These are phyloP conservation scores for Acanthosepion esculentum DNA, from an alignment of 2,888 invertebrate genomes.

Conservation along the genomic window DNA sequence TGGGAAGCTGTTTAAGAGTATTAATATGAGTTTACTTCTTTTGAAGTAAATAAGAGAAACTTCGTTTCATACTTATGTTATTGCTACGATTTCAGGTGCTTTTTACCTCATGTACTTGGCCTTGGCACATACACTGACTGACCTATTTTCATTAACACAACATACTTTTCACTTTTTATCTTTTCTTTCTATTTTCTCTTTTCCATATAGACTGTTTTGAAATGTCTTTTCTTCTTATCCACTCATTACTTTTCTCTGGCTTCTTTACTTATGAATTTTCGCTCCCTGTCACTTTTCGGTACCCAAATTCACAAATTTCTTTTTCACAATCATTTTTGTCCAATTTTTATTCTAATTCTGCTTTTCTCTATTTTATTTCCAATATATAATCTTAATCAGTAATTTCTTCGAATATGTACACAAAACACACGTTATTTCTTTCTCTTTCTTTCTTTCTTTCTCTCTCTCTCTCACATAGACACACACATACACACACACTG, in stretches of 20 bases:
- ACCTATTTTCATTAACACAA: background rate
- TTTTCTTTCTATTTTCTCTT: background rate
- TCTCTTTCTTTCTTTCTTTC: too few relatives aligned
- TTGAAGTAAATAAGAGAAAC: background rate
- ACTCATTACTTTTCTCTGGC: background rate
- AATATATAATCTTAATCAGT: too few relatives aligned
- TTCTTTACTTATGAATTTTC: background rate
- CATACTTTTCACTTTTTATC: background rate
- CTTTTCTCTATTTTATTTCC: too few relatives aligned
- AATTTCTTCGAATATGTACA: too few relatives aligned
- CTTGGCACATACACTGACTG: constrained; percentile 21
- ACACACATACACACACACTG: too few relatives aligned
- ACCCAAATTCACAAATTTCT: background rate
- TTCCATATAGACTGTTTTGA: background rate
- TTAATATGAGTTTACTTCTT: background rate
- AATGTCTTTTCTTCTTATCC: background rate
- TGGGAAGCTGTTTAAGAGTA: too few relatives aligned
- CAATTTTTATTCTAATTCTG: too few relatives aligned
- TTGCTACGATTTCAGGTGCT: background rate
- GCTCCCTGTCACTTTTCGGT: background rate
- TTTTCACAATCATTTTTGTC: background rate
- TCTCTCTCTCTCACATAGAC: too few relatives aligned
- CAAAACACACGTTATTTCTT: too few relatives aligned
- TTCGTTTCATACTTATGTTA: background rate
- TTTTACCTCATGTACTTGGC: background rate